A percentile compares a stretch with the other conserved stretches of the same genome.
Conservation (phyloP, 2,888 invertebrate genomes). For the Lasioglossum marginatum region DNA sequence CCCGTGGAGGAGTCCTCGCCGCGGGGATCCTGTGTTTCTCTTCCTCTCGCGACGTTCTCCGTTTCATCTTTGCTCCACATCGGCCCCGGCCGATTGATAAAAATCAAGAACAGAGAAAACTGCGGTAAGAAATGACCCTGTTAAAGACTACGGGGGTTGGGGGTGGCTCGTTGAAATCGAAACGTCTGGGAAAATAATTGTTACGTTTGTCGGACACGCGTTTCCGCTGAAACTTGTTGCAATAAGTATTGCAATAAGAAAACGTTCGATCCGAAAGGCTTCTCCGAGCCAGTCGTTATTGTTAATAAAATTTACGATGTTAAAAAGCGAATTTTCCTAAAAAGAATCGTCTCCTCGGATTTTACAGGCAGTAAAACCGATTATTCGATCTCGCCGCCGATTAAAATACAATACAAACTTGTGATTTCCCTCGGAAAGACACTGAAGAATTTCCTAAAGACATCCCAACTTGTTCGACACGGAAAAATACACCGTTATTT, state of each 20-base stretch:
- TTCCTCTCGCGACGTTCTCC: conserved; percentile 80
- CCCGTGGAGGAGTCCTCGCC: conserved; percentile 74
- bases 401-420: background rate
- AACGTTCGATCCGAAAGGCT: too few relatives aligned
- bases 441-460: too few relatives aligned
- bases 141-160: background rate
- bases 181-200: conserved; percentile 35
- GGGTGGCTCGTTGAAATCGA: conserved; percentile 26
- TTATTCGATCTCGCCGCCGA: background rate
- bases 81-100: conserved; percentile 68
- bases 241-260: too few relatives aligned
- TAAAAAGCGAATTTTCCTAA: background rate
- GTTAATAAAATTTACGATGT: background rate
- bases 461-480: too few relatives aligned
- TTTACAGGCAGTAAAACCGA: background rate
- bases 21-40: conserved; percentile 82
- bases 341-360: background rate
- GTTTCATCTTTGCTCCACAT: conserved; percentile 75
- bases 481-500: too few relatives aligned
- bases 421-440: background rate
- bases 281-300: background rate
- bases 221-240: background rate
- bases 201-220: background rate
- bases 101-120: conserved; percentile 51
- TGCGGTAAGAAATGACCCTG: conserved; percentile 1